Evolutionary conservation across 2,113 vertebrate species (phyloP).

Genomic region (Nipponia nippon): DNA sequence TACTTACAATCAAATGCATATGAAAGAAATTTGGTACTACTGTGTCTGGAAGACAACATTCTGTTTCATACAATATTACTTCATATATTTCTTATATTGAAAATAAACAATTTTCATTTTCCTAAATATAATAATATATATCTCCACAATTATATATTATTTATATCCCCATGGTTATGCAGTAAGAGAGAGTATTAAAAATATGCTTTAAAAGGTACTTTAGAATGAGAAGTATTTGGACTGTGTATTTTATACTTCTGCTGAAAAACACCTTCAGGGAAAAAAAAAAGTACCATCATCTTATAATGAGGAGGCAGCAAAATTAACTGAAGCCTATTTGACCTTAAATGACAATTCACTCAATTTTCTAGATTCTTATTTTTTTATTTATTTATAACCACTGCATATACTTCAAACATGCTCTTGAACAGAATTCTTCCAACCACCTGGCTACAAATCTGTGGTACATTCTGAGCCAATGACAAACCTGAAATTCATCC

Average conservation of each 20-base stretch:
- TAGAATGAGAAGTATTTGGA: not conserved
- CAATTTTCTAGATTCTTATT: not conserved
- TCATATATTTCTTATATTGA: not conserved
- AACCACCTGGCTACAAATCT: not conserved
- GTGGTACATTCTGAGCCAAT: not conserved
- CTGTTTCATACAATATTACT: not conserved
- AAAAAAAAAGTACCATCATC: not conserved
- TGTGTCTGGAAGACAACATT: not conserved
- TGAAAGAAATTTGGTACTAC: not conserved
- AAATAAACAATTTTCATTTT: not conserved
- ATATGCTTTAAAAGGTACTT: not conserved
- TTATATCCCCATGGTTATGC: not conserved
- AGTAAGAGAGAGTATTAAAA: not conserved
- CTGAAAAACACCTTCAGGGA: not conserved
- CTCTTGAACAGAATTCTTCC: not conserved
- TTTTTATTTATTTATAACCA: not conserved
- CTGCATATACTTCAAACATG: not conserved
- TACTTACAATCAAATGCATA: not conserved
- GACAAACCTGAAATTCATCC: conserved; percentile 92
- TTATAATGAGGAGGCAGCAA: not conserved
- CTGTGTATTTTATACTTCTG: not conserved
- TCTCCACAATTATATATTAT: not conserved
- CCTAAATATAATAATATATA: not conserved
- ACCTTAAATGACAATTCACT: not conserved
- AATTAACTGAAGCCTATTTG: not conserved